These are phyloP conservation scores for Lasioglossum villosulum DNA, from an alignment of 2,888 invertebrate species.

Conservation along the genomic window DNA sequence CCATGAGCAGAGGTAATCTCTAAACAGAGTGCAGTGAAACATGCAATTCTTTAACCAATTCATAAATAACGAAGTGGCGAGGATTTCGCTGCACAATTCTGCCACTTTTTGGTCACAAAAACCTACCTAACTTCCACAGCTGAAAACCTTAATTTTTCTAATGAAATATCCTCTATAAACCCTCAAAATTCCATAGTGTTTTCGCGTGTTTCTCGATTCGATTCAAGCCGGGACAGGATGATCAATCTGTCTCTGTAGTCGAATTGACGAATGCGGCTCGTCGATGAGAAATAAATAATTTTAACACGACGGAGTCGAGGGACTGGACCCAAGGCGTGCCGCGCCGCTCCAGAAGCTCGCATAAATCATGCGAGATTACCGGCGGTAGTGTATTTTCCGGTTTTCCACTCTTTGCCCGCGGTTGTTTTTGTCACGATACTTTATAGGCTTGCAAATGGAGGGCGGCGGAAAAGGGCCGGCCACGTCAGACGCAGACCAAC, in stretches of 20 bases:
- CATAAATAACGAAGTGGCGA: not conserved
- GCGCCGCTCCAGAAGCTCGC: slow-evolving; percentile 29
- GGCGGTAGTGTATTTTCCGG: slow-evolving; percentile 37
- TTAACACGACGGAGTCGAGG: slow-evolving; percentile 19
- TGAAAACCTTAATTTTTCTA: too few relatives aligned
- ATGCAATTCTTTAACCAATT: not conserved
- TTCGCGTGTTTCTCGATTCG: too few relatives aligned
- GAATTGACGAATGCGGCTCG: slow-evolving; percentile 13
- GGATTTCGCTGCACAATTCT: not conserved
- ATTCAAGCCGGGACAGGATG: not conserved
- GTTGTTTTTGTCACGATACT: slow-evolving; percentile 80
- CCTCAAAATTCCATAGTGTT: too few relatives aligned
- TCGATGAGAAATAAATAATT: slow-evolving; percentile 59
- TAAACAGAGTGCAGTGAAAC: not conserved
- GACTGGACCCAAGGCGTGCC: not conserved
- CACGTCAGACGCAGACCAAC: slow-evolving; percentile 72
- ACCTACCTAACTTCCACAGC: too few relatives aligned
- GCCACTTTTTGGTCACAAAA: not conserved
- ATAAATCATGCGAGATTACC: slow-evolving; percentile 70
- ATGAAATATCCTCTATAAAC: too few relatives aligned
- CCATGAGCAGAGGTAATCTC: too few relatives aligned
- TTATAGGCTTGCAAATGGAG: slow-evolving; percentile 75
- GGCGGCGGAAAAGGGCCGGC: slow-evolving; percentile 50
- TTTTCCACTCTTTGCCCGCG: slow-evolving; percentile 55
- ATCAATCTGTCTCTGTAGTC: slow-evolving; percentile 24